Evolutionary conservation across 2,113 vertebrate genomes (phyloP), one percentile per base, ranked within the genome.

Genomic region (Oncorhynchus kisutch): DNA sequence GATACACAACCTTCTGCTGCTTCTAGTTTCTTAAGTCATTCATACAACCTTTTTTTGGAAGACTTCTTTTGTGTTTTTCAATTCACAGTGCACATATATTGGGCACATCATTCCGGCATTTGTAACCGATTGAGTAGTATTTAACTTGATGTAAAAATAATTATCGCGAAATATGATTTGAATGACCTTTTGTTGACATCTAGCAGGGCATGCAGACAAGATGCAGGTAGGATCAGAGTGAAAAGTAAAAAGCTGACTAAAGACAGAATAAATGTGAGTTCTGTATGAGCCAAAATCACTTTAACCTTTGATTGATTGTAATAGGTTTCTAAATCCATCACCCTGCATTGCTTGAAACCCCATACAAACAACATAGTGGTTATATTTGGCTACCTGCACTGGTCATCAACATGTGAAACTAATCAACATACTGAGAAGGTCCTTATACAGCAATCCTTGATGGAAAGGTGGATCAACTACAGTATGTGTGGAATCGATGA

Each of bases 1-100:
- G 24, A 27, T 66, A 4, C 64, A 29, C 3, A 66, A 25, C 82
- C 84, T 84, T 80, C 86, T 84, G 85, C 85, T 88, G 86, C 81
- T 88, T 86, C 84, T 84, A 80, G 80, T 89, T 89, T 84, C 75
- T 82, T 59, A 84, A 82, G 79, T 84, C 82, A 84, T 87, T 77
- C 82, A 82, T 24, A 34, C 72, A 64, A 77, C 78, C 71, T 73
- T 54, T 72, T 71, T 66, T 64, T 24, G 7, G 34, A 16, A 39
- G 49, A 66, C 64, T 27, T 66, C 13, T 29, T 24, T 3, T 60
- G 73, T 69, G 75, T 77, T 79, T 84, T 87, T 75, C 25, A 73
- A 79, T 39, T 39, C 34, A 39, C 7, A 39, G 34, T 39, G 34
- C 34, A 39, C 49, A 12, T 51, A 51, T 51, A 3, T 51, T 51